Evolutionary conservation across 1,140 invertebrate genomes (phyloP).

Genomic region (Proales similis): DNA sequence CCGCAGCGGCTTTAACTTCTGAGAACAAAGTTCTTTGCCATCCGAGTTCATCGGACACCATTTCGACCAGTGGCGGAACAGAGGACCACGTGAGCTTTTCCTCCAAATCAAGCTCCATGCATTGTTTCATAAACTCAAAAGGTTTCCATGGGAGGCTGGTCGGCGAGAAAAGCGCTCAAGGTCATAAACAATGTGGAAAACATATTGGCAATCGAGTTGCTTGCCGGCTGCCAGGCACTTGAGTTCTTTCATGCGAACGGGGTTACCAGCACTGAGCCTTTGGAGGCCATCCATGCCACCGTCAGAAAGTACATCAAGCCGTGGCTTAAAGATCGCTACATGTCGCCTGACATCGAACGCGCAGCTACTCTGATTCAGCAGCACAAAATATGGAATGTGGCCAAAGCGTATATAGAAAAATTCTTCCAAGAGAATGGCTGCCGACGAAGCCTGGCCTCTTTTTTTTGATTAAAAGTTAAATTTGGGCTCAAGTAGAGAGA

Average conservation of each 20-base stretch:
- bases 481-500: no score
- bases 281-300: conserved; percentile 64
- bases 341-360: conserved; percentile 63
- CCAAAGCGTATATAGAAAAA: conserved; percentile 22
- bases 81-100: conserved; percentile 72
- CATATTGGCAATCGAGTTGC: conserved; percentile 64
- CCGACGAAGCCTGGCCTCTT: no score
- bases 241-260: conserved; percentile 62
- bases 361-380: conserved; percentile 58
- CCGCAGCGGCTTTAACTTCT: conserved; percentile 62
- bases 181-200: conserved; percentile 64
- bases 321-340: conserved; percentile 63
- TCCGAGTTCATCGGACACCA: conserved; percentile 64
- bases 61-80: conserved; percentile 67
- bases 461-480: no score
- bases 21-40: conserved; percentile 71
- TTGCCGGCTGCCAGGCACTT: conserved; percentile 67
- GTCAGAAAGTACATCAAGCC: conserved; percentile 49
- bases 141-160: conserved; percentile 68
- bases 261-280: conserved; percentile 62
- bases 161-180: conserved; percentile 62
- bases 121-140: no score
- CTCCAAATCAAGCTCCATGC: no score
- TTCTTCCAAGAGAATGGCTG: conserved; percentile 15
- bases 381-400: conserved; percentile 48